A percentile compares a stretch with the other conserved stretches of the same genome.
These are phyloP conservation scores for Pristionchus arcanus DNA, from an alignment of 2,888 invertebrate species.

Conservation along the genomic window DNA sequence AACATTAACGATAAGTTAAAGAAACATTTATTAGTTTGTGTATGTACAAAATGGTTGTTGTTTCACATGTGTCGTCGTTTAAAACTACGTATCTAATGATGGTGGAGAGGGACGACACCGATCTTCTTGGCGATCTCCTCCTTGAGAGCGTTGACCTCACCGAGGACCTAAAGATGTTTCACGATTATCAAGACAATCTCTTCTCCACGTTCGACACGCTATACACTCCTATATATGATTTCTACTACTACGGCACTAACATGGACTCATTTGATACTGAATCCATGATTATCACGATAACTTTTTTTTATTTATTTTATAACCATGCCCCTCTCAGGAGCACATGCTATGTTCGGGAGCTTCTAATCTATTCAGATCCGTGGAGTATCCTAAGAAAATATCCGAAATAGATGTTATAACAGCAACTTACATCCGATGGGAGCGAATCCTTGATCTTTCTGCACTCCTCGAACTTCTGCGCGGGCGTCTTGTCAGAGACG, in stretches of 20 bases:
- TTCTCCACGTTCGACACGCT: no score
- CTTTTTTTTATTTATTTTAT: no score
- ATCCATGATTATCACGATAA: no score
- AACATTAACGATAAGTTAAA: background rate
- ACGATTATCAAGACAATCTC: no score
- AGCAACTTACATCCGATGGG: background rate
- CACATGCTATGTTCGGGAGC: no score
- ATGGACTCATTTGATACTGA: no score
- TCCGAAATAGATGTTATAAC: no score
- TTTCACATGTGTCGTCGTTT: background rate
- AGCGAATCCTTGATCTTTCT: conserved; percentile 13
- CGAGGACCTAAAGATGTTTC: background rate
- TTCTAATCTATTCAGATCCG: no score
- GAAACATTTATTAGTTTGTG: background rate
- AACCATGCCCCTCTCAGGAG: no score
- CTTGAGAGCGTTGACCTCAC: conserved; percentile 39
- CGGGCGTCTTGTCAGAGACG: conserved; percentile 6
- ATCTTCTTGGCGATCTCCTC: conserved; percentile 37
- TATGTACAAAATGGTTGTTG: background rate
- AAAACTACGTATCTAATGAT: background rate
- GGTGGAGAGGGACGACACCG: conserved; percentile 16
- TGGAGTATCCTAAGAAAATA: no score
- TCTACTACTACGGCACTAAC: no score
- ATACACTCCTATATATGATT: no score
- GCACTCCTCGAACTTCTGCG: background rate